phyloP scores from a whole-genome alignment of 2,113 vertebrate genomes.

The Poeciliopsis prolifica region DNA sequence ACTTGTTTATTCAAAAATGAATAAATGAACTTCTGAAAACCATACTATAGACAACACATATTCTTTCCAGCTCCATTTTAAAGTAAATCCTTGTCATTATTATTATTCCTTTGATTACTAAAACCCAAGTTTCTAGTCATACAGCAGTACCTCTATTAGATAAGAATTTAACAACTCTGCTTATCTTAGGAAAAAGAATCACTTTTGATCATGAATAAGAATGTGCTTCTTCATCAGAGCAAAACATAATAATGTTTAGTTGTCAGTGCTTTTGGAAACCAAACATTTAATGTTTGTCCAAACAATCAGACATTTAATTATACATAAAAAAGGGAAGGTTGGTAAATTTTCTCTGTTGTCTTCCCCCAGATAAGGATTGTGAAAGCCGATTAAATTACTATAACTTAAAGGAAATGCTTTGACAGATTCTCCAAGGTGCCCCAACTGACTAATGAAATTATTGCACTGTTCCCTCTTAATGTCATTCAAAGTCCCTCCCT shows the following conservation, averaged over 20 bases:
- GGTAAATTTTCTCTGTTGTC: conserved; percentile 26
- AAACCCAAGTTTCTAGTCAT: background rate
- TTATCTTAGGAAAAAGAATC: background rate
- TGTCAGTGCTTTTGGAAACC: conserved; percentile 8
- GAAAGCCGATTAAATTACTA: conserved; percentile 78
- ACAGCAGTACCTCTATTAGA: background rate
- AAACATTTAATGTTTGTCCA: conserved; percentile 29
- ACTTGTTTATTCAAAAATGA: too few species aligned
- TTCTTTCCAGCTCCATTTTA: too few species aligned
- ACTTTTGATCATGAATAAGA: background rate
- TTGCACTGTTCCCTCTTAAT: conserved; percentile 76
- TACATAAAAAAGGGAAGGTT: background rate
- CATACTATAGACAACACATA: too few species aligned
- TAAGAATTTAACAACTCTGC: background rate
- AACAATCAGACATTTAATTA: conserved; percentile 39
- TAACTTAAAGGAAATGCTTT: conserved; percentile 76
- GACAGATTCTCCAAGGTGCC: conserved; percentile 78
- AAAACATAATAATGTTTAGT: background rate
- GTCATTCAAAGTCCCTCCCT: conserved; percentile 75
- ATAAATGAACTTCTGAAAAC: too few species aligned
- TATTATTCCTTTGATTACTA: too few species aligned
- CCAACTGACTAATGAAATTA: conserved; percentile 83
- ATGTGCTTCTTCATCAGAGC: background rate
- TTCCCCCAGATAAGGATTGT: conserved; percentile 62
- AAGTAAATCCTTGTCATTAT: too few species aligned